Percentiles rank a stretch among this genome's conserved stretches.
Evolutionary conservation across 1,140 invertebrate species (phyloP).

Genomic region (Papilio dardanus): DNA sequence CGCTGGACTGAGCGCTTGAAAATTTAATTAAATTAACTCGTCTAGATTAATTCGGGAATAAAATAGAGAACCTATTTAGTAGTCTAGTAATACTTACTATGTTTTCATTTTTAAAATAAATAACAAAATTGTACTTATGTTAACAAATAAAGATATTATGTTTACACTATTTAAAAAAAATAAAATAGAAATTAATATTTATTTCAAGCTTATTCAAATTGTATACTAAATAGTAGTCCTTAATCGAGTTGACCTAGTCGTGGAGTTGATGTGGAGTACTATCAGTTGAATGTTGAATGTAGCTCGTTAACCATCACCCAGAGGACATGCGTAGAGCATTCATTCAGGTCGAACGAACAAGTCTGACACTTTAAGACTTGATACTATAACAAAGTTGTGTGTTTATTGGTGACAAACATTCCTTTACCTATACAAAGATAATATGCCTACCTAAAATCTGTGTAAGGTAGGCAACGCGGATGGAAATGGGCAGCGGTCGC

Average conservation of each 20-base stretch:
- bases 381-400: neutral
- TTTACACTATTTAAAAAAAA: neutral
- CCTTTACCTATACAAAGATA: no score
- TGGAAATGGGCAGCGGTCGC: no score
- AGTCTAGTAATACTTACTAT: neutral
- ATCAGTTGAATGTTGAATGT: conserved; percentile 17
- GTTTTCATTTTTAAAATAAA: neutral
- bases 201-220: neutral
- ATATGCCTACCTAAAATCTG: no score
- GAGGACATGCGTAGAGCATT: neutral
- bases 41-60: conserved; percentile 9
- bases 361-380: neutral
- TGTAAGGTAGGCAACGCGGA: no score
- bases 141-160: no score
- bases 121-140: neutral
- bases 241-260: conserved; percentile 1
- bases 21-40: conserved; percentile 5
- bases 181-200: neutral
- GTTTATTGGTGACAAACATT: no score
- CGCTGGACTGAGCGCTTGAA: neutral
- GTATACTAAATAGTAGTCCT: neutral
- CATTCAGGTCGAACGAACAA: neutral
- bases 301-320: neutral
- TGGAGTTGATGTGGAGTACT: neutral
- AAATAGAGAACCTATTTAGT: neutral